Evolutionary conservation across 64 coral and sea anemone genomes (phyloP).

Genomic region (Pocillopora damicornis): DNA sequence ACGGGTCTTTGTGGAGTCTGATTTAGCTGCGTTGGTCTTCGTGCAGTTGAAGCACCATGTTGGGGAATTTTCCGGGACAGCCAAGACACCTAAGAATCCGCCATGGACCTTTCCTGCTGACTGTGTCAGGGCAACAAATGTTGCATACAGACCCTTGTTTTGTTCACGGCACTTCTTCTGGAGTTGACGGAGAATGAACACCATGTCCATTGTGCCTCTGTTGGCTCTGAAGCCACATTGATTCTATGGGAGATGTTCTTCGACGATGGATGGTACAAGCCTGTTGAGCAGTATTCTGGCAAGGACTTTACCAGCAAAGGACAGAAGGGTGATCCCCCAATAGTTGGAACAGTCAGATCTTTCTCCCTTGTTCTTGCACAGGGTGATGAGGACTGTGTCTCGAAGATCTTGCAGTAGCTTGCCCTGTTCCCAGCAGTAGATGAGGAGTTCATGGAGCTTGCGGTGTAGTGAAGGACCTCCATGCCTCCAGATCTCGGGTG

Average conservation of each 20-base stretch:
- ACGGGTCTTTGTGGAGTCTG: not conserved
- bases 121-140: conserved; percentile 20
- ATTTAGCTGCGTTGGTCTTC: not conserved
- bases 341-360: too few species aligned
- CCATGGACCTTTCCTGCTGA: not conserved
- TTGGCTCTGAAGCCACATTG: conserved; percentile 7
- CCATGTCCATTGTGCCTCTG: conserved; percentile 2
- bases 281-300: too few species aligned
- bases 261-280: too few species aligned
- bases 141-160: not conserved
- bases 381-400: too few species aligned
- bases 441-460: too few species aligned
- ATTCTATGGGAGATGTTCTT: not conserved
- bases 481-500: too few species aligned
- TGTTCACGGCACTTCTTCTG: conserved; percentile 27
- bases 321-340: too few species aligned
- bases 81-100: conserved; percentile 5
- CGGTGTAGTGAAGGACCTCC: too few species aligned
- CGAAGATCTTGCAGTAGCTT: too few species aligned
- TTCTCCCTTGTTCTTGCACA: too few species aligned
- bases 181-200: not conserved
- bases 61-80: not conserved
- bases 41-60: conserved; percentile 7
- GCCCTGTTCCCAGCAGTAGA: too few species aligned
- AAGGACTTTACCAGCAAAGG: too few species aligned